These are phyloP conservation scores for Molorchus minor DNA, from an alignment of 2,888 invertebrate species.

Conservation along the genomic window DNA sequence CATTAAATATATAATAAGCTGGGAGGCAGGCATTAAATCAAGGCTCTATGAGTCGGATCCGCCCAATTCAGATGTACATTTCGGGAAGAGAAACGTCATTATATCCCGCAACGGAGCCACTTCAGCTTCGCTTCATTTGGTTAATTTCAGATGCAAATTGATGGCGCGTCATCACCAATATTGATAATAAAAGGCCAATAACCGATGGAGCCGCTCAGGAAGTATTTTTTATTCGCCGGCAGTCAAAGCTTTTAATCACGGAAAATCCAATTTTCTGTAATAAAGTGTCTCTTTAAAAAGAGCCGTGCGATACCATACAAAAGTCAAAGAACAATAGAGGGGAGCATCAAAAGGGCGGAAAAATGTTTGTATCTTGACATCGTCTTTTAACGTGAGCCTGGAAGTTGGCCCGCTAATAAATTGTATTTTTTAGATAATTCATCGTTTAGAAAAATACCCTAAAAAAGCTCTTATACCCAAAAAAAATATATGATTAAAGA, in stretches of 20 bases:
- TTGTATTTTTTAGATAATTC: no score
- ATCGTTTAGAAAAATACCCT: no score
- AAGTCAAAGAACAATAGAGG: not conserved
- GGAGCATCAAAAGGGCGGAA: no score
- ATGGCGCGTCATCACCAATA: not conserved
- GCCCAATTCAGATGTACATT: not conserved
- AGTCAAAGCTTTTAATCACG: not conserved
- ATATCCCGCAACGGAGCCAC: slow-evolving; percentile 11
- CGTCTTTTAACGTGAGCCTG: no score
- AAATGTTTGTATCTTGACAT: no score
- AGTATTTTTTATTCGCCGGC: not conserved
- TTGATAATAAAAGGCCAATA: slow-evolving; percentile 1
- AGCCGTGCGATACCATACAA: slow-evolving; percentile 1
- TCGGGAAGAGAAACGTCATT: not conserved
- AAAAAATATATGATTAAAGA: no score
- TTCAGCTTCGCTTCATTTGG: slow-evolving; percentile 5
- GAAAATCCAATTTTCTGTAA: slow-evolving; percentile 10
- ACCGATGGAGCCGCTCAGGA: slow-evolving; percentile 4
- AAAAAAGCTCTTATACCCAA: no score
- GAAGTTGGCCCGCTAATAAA: no score
- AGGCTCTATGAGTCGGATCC: not conserved
- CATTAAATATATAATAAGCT: not conserved
- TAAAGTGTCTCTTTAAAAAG: slow-evolving; percentile 6
- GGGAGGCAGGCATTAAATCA: not conserved
- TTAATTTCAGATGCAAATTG: slow-evolving; percentile 13